These are phyloP conservation scores for Dryas iulia DNA, from an alignment of 1,140 invertebrate genomes.

Conservation along the genomic window DNA sequence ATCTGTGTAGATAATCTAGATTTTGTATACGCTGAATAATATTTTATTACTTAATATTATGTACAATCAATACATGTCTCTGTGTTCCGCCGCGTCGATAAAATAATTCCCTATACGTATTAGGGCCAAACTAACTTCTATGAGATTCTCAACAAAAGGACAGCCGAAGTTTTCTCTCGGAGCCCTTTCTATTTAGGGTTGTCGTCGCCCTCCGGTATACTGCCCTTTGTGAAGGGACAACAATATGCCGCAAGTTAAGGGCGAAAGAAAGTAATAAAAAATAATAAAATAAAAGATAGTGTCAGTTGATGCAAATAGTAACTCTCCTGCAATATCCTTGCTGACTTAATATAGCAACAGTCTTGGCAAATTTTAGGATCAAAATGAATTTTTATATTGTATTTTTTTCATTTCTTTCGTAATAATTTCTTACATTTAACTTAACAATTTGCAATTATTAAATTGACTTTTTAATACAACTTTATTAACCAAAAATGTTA, in stretches of 20 bases:
- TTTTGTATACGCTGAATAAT: background rate
- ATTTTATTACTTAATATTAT: background rate
- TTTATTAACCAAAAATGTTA: too few species aligned
- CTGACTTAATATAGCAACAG: background rate
- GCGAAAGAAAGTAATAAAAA: constrained; percentile 28
- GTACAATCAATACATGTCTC: background rate
- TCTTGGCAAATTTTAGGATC: background rate
- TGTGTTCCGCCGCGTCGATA: background rate
- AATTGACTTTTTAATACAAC: too few species aligned
- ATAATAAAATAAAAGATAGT: constrained; percentile 5
- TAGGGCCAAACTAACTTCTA: constrained; percentile 41
- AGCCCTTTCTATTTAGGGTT: constrained; percentile 70
- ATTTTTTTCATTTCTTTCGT: too few species aligned
- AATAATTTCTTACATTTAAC: too few species aligned
- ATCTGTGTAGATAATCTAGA: too few species aligned
- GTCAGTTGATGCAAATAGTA: background rate
- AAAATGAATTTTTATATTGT: background rate
- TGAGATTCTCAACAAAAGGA: constrained; percentile 59
- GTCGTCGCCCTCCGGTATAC: constrained; percentile 59
- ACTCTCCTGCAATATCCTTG: background rate
- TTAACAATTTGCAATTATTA: too few species aligned
- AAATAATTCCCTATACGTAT: constrained; percentile 27
- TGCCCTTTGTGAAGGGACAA: constrained; percentile 54
- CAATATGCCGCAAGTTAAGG: constrained; percentile 50
- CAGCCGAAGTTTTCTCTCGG: constrained; percentile 50